Base-by-base conservation (phyloP, 2,797 vertebrate genomes). In the Cyprinella venusta region DNA sequence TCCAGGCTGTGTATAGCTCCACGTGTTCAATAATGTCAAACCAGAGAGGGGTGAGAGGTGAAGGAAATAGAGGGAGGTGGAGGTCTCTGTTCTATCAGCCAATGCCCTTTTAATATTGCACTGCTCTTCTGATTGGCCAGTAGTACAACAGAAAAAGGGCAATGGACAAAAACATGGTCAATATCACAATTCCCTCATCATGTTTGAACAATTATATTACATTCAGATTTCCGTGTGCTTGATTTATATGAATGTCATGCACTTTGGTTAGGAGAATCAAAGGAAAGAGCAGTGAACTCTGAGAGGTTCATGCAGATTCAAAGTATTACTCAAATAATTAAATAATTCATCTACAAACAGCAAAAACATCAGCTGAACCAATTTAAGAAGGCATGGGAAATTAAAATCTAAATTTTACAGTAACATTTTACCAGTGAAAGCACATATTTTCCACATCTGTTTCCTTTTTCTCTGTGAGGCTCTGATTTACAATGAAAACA, bases 31-130 rank as follows among this genome's bases (percentile, higher is more conserved):
- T 85, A 7, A 64, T 42, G 36, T 80, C 76, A 88, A 67, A 81
- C 59, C 81, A 56, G 71, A 88, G 88, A 85, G 89, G 90, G 93
- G 92, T 89, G 90, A 88, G 86, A 87, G 84, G 88, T 91, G 82
- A 88, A 85, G 90, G 86, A 88, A 89, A 91, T 92, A 89, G 88
- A 90, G 78, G 89, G 87, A 89, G 88, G 90, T 88, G 90, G 85
- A 92, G 89, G 91, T 92, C 91, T 93, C 89, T 90, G 93, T 94
- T 94, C 95, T 92, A 95, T 94, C 95, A 96, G 96, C 97, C 95
- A 95, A 99, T 98, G 97, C 98, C 98, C 98, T 99, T 99, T 99
- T 98, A 97, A 97, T 98, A 98, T 99, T 99, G 98, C 98, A 99
- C 98, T 99, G 97, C 98, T 97, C 95, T 94, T 96, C 94, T 94